Base-by-base conservation (phyloP, 2,113 vertebrate species). In the Festucalex cinctus region DNA sequence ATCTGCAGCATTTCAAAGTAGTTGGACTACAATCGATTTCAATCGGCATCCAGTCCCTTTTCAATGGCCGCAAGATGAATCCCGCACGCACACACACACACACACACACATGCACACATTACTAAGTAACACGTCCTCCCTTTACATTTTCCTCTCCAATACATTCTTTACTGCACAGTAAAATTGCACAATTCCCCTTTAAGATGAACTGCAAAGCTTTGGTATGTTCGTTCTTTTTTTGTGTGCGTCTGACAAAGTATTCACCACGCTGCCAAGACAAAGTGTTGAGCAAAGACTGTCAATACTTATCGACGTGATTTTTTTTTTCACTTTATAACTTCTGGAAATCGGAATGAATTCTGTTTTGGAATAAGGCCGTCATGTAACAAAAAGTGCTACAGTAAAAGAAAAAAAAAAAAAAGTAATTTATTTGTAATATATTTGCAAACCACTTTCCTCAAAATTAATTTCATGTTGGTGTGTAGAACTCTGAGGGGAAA, bases 181-280 rank as follows among this genome's bases (percentile, higher is more conserved):
- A 84, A 81, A 97, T 96, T 96, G 95, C 95, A 97, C 95, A 90
- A 94, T 93, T 93, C 87, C 94, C 94, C 93, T 82, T 78, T 84
- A 82, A 85, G 85, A 69, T 70, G 58, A 85, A 85, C 82, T 72
- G 76, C 28, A 83, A 85, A 75, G 90, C 94, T 98, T 97, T 96
- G 94, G 94, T 96, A 93, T 91, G 88, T 88, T 67, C 60, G 12
- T 14, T 24, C 9, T 5, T 6, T 54, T 54, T 86, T n/a, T n/a
- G n/a, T n/a, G n/a, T n/a, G n/a, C 75, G 76, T 79, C 75, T 83
- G 79, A 90, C 56, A 91, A 93, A 92, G 82, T 92, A 88, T 81
- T 87, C 75, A 79, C 85, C 86, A 76, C 89, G n/a, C n/a, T n/a
- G n/a, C n/a, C n/a, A n/a, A n/a, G n/a, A 9, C 20, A n/a, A 19